A percentile compares a stretch with the other conserved stretches of the same genome.
phyloP scores from a whole-genome alignment of 2,113 vertebrate genomes.

The Gymnocephalus cernua region DNA sequence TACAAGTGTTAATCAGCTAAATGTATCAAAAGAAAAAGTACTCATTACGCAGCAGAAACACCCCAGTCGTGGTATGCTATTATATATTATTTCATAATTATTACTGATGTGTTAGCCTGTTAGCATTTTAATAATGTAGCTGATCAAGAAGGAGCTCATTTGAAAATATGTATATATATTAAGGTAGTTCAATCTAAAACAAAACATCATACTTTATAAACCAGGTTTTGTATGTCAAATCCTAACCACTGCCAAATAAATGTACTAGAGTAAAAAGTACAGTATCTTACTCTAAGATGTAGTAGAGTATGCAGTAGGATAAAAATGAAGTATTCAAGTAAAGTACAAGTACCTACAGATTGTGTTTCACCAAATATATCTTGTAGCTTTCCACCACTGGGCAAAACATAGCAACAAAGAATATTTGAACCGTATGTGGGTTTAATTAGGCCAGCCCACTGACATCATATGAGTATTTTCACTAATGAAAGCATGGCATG shows the following conservation, averaged over 20 bases:
- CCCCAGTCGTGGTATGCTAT: not conserved
- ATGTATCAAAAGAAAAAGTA: not conserved
- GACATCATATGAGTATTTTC: slow-evolving; percentile 42
- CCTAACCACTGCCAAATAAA: not conserved
- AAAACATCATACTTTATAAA: not conserved
- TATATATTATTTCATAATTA: not conserved
- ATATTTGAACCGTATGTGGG: slow-evolving; percentile 8
- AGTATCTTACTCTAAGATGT: not conserved
- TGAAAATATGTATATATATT: not conserved
- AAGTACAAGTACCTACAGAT: not conserved
- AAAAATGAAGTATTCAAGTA: not conserved
- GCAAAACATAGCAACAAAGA: slow-evolving; percentile 22
- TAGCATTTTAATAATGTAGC: not conserved
- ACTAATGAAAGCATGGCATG: slow-evolving; percentile 33
- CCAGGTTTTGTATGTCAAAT: not conserved
- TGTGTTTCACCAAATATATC: not conserved
- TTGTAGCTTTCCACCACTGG: not conserved
- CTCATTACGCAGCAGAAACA: not conserved
- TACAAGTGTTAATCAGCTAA: not conserved
- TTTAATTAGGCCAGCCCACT: slow-evolving; percentile 46
- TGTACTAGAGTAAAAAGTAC: not conserved
- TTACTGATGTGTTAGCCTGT: not conserved
- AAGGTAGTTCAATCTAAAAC: not conserved
- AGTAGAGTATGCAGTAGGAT: not conserved
- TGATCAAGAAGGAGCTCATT: not conserved